Evolutionary conservation across 2,113 vertebrate genomes (phyloP).

Genomic region (Desmodus rotundus): DNA sequence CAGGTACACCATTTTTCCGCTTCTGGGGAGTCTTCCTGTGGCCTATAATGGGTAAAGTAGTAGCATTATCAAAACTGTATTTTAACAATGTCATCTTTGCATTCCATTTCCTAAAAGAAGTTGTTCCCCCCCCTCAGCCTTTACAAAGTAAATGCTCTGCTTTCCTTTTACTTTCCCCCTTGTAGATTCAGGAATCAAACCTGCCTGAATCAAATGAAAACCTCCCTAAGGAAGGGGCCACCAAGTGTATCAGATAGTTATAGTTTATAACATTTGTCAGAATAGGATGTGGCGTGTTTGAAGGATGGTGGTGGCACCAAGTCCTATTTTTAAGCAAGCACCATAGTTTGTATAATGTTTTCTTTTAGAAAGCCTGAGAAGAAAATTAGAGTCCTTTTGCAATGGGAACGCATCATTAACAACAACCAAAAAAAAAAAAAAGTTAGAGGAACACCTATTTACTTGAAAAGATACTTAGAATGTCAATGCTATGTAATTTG

Average conservation of each 20-base stretch:
- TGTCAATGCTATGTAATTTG: slow-evolving; percentile 35
- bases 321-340: background rate
- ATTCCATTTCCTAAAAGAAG: background rate
- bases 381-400: background rate
- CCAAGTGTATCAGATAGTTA: background rate
- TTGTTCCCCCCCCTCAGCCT: background rate
- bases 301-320: slow-evolving; percentile 31
- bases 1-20: background rate
- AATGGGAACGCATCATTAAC: background rate
- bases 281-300: slow-evolving; percentile 39
- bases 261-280: background rate
- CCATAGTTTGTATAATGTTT: slow-evolving; percentile 24
- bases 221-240: background rate
- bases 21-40: background rate
- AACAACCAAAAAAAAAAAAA: background rate
- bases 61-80: background rate
- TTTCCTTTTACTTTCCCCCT: background rate
- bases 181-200: background rate
- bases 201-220: background rate
- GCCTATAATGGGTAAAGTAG: background rate
- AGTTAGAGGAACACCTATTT: background rate
- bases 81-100: background rate
- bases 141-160: background rate
- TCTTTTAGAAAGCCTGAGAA: slow-evolving; percentile 42
- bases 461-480: slow-evolving; percentile 23